Percentiles rank a stretch among this genome's conserved stretches.
Evolutionary conservation across 2,113 vertebrate genomes (phyloP).

Genomic region (Seriola rivoliana): DNA sequence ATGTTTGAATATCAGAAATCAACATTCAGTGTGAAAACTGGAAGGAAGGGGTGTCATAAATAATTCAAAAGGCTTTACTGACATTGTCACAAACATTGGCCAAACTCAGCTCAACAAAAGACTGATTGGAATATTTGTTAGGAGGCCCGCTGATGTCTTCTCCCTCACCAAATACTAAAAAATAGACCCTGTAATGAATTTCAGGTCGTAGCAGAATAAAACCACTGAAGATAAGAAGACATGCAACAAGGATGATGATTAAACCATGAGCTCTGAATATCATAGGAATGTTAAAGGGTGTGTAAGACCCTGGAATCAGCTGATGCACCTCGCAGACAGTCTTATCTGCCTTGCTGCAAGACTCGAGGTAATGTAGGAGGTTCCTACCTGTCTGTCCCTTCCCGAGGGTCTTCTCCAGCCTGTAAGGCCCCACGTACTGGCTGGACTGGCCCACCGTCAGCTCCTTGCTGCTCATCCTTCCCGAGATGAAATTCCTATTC

Average conservation of each 20-base stretch:
- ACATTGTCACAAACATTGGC: slow-evolving; percentile 58
- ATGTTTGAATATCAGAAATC: slow-evolving; percentile 49
- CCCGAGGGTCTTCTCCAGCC: slow-evolving; percentile 87
- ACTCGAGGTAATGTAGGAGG: neutral
- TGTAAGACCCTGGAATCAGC: slow-evolving; percentile 14
- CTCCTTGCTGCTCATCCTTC: slow-evolving; percentile 86
- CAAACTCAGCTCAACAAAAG: slow-evolving; percentile 27
- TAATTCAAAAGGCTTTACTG: slow-evolving; percentile 64
- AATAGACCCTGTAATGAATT: neutral
- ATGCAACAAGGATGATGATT: slow-evolving; percentile 21
- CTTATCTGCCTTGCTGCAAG: neutral
- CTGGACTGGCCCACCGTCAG: slow-evolving; percentile 81
- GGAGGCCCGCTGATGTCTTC: neutral
- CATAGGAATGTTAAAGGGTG: neutral
- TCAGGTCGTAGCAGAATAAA: slow-evolving; percentile 3
- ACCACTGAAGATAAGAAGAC: slow-evolving; percentile 12
- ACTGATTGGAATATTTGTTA: neutral
- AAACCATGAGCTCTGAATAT: slow-evolving; percentile 18
- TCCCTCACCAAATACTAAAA: neutral
- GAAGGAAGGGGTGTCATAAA: slow-evolving; percentile 63
- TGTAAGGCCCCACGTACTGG: slow-evolving; percentile 88
- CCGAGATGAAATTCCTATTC: slow-evolving; percentile 28
- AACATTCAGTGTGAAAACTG: slow-evolving; percentile 62
- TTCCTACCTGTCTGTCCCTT: slow-evolving; percentile 87
- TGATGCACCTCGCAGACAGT: slow-evolving; percentile 7